Evolutionary conservation across 2,888 invertebrate genomes (phyloP).

Genomic region (Thyatira batis): DNA sequence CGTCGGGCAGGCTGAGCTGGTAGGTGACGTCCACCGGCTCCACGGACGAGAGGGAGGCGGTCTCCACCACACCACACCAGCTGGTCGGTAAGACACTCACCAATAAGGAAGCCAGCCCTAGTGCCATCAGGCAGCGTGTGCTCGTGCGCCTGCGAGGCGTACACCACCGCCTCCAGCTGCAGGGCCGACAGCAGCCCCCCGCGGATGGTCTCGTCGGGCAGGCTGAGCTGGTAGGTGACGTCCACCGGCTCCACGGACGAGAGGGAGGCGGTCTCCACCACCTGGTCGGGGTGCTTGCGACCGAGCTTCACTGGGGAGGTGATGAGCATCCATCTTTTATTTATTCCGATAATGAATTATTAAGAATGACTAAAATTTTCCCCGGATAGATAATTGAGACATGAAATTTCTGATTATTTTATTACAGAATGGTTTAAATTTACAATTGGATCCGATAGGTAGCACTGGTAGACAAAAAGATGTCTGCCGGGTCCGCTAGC

Average conservation of each 20-base stretch:
- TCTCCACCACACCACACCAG: conserved; percentile 99
- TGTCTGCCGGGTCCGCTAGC: too few species aligned
- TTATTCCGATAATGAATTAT: too few species aligned
- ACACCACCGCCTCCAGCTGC: conserved; percentile 98
- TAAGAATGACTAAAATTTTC: too few species aligned
- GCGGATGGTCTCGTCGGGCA: conserved; percentile 93
- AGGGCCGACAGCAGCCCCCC: conserved; percentile 95
- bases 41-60: conserved; percentile 97
- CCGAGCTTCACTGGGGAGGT: conserved; percentile 97
- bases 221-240: conserved; percentile 92
- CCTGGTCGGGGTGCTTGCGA: conserved; percentile 98
- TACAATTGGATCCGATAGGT: too few species aligned
- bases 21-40: conserved; percentile 97
- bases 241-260: conserved; percentile 97
- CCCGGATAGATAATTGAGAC: too few species aligned
- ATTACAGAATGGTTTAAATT: too few species aligned
- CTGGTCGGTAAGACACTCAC: conserved; percentile 98
- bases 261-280: conserved; percentile 98
- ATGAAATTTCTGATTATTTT: too few species aligned
- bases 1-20: conserved; percentile 86
- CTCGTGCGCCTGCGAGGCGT: conserved; percentile 98
- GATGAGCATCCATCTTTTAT: too few species aligned
- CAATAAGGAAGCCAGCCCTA: conserved; percentile 97
- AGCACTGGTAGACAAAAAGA: too few species aligned
- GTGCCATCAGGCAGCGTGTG: conserved; percentile 93